Conservation (phyloP, 64 coral and sea anemone genomes). For the Acropora yongei region DNA sequence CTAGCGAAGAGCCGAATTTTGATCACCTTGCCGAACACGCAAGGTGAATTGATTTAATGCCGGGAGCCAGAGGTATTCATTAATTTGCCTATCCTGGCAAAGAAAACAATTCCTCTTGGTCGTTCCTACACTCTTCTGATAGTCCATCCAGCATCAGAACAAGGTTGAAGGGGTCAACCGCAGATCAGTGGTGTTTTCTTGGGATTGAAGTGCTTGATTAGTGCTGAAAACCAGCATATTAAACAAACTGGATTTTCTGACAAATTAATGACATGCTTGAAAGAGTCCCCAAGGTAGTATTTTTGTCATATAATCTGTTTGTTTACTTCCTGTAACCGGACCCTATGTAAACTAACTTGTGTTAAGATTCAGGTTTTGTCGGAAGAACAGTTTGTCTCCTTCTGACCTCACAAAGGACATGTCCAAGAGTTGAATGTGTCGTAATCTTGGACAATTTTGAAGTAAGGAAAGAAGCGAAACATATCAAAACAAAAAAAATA, state of each 20-base stretch:
- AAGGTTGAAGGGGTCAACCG: no score
- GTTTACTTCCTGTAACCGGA: constrained; percentile 38
- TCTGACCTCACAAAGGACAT: not conserved
- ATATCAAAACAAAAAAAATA: no score
- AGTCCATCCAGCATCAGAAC: not conserved
- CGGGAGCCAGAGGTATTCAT: not conserved
- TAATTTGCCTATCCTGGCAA: not conserved
- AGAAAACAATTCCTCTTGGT: not conserved
- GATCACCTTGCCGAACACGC: not conserved
- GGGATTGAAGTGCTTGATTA: not conserved
- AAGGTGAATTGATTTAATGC: not conserved
- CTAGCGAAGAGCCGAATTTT: no score
- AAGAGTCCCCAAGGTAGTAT: not conserved
- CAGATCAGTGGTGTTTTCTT: no score
- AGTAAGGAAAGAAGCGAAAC: no score
- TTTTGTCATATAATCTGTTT: not conserved
- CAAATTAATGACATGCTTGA: not conserved
- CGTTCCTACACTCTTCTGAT: not conserved
- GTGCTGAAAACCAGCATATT: not conserved
- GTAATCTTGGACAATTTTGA: not conserved
- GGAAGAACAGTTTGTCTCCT: not conserved
- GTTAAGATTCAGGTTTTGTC: not conserved
- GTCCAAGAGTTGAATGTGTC: not conserved
- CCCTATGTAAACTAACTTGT: constrained; percentile 1
- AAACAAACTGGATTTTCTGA: not conserved